Conservation (phyloP, 2,888 invertebrate genomes). For the Apotomis betuletana region DNA sequence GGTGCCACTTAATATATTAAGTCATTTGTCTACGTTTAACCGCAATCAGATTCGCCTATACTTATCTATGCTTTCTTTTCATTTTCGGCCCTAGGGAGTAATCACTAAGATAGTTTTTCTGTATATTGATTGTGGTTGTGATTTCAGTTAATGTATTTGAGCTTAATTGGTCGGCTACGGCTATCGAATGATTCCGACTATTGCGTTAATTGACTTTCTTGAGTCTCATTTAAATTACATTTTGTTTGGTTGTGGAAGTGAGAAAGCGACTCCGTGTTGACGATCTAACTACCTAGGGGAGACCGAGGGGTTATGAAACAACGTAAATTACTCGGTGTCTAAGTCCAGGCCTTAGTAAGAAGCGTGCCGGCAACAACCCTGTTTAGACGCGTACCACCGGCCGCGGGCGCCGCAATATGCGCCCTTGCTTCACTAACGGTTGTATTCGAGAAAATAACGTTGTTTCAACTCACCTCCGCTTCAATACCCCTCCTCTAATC, state of each 20-base stretch:
- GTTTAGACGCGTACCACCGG: no score
- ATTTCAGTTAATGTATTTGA: not conserved
- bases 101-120: not conserved
- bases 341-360: no score
- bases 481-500: no score
- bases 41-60: not conserved
- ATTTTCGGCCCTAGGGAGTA: no score
- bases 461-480: no score
- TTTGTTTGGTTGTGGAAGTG: constrained; percentile 8
- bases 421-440: no score
- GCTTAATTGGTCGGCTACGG: not conserved
- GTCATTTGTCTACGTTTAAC: constrained; percentile 13
- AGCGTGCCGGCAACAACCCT: no score
- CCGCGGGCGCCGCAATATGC: no score
- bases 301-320: no score
- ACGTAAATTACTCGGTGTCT: not conserved
- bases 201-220: constrained; percentile 10
- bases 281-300: not conserved
- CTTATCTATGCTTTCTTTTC: not conserved
- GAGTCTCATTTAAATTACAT: constrained; percentile 12
- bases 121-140: not conserved
- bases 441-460: no score
- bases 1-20: constrained; percentile 31
- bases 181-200: not conserved
- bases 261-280: constrained; percentile 21